These are phyloP conservation scores for Gari tellinella DNA, from an alignment of 2,888 invertebrate species.

Conservation along the genomic window DNA sequence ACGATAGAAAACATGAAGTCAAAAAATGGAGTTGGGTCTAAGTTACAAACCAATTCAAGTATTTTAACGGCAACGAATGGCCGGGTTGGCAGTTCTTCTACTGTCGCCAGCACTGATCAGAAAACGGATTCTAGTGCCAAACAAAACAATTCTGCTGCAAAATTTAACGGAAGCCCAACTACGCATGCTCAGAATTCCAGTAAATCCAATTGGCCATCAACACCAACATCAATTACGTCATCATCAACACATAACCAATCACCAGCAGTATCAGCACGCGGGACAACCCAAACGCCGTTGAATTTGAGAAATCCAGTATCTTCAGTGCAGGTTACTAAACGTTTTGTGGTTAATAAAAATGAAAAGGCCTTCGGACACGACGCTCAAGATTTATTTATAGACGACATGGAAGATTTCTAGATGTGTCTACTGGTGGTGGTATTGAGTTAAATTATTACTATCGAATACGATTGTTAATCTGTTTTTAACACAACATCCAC, in stretches of 20 bases:
- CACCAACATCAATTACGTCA: constrained; percentile 1
- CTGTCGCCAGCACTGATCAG: too few relatives aligned
- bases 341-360: constrained; percentile 26
- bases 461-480: too few relatives aligned
- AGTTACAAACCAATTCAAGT: neutral
- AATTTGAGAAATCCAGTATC: constrained; percentile 21
- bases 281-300: constrained; percentile 13
- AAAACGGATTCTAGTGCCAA: too few relatives aligned
- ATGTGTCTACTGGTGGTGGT: too few relatives aligned
- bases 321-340: constrained; percentile 18
- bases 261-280: constrained; percentile 6
- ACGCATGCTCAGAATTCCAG: too few relatives aligned
- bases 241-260: neutral
- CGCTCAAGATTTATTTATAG: constrained; percentile 35
- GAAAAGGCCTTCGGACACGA: constrained; percentile 44
- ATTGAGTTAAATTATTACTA: too few relatives aligned
- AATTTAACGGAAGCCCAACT: too few relatives aligned
- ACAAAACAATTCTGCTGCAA: too few relatives aligned
- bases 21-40: neutral
- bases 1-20: neutral
- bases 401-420: constrained; percentile 52
- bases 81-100: too few relatives aligned
- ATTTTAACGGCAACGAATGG: too few relatives aligned
- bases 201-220: constrained; percentile 7
- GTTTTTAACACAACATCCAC: too few relatives aligned